Evolutionary conservation across 2,113 vertebrate species (phyloP).

Genomic region (Pterocles orientalis): DNA sequence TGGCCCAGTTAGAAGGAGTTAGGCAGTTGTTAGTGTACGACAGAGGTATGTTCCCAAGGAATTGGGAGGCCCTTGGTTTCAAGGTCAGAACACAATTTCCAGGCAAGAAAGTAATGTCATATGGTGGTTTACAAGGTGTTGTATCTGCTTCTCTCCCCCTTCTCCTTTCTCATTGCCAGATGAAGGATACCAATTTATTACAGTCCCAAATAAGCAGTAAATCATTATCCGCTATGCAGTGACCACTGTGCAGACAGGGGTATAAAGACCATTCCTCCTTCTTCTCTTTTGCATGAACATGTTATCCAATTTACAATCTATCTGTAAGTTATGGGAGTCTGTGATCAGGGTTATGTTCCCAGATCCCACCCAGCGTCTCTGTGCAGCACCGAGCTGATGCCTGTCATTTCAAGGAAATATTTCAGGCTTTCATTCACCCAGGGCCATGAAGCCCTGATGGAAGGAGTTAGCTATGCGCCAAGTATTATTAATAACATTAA

Average conservation of each 20-base stretch:
- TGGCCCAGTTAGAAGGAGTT: background rate
- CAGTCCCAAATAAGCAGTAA: background rate
- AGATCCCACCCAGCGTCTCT: background rate
- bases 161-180: background rate
- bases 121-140: background rate
- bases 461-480: background rate
- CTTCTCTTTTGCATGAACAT: background rate
- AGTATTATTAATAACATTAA: constrained; percentile 49
- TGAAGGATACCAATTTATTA: background rate
- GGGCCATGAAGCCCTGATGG: background rate
- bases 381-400: background rate
- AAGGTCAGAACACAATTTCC: background rate
- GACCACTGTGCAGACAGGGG: background rate
- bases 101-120: background rate
- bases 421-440: background rate
- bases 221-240: background rate
- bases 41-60: background rate
- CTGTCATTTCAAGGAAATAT: background rate
- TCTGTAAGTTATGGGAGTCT: background rate
- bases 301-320: background rate
- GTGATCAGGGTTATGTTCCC: background rate
- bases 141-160: background rate
- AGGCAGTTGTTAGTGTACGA: background rate
- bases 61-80: background rate
- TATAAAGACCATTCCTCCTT: background rate